Base-by-base conservation (phyloP, 2,113 vertebrate genomes). In the Thamnophis sirtalis region DNA sequence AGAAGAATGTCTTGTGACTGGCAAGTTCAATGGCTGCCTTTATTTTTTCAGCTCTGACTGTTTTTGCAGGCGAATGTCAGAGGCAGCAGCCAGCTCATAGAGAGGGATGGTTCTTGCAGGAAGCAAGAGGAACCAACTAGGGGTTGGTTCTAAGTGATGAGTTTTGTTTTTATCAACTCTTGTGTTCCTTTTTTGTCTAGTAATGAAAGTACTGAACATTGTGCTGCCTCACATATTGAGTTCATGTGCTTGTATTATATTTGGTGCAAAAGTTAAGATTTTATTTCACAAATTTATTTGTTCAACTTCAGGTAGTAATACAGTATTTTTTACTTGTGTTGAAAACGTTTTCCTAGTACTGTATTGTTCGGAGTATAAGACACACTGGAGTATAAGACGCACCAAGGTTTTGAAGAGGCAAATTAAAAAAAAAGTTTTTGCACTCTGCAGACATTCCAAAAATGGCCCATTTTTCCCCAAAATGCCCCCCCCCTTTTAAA, bases 261-360 rank as follows among this genome's bases (percentile, higher is more conserved):
- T 88, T 73, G 60, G 68, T 91, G 28, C 43, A 38, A 53, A 63
- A 50, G 22, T 50, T 50, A 84, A 84, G 58, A 73, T 73, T n/a
- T 63, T 48, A 60, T 38, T 80, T 48, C 87, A 60, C 84, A 85
- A 48, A 92, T 3, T 63, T 89, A 86, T 48, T 86, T 93, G 0
- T 8, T 94, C 90, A 60, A 91, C 55, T 95, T 95, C 93, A 60
- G 0, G 38, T 90, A 93, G 92, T 88, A 89, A 54, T 94, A 91
- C 80, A 88, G 60, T 91, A 91, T 93, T 50, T 86, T 11, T 10
- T 63, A 33, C 63, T 89, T n/a, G 22, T 68, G 28, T 26, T 91
- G 56, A 56, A 89, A 73, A 54, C 43, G 89, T 86, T 88, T 92
- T 49, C 2, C 24, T 89, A 0, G 0, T 43, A 43, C 43, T 43